Conservation (phyloP, 1,140 invertebrate genomes). For the Hestina assimilis region DNA sequence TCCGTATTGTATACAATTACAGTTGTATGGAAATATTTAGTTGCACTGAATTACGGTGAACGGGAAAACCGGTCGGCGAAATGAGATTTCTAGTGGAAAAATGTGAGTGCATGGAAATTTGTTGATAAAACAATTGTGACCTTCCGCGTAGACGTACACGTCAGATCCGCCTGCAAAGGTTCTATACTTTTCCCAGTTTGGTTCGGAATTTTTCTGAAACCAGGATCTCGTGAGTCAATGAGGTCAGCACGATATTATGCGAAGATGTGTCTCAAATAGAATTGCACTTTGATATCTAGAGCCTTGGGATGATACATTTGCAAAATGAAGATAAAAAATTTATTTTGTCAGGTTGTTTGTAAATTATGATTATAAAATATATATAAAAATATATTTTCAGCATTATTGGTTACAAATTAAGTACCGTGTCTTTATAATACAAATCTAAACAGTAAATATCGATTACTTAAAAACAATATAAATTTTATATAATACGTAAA, state of each 20-base stretch:
- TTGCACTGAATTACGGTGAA: slow-evolving; percentile 9
- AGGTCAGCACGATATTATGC: not conserved
- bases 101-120: slow-evolving; percentile 19
- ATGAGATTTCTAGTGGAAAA: slow-evolving; percentile 11
- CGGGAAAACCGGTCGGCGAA: slow-evolving; percentile 22
- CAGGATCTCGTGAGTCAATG: slow-evolving; percentile 19
- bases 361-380: no score
- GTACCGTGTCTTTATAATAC: no score
- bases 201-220: slow-evolving; percentile 22
- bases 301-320: no score
- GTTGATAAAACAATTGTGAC: slow-evolving; percentile 13
- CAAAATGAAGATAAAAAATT: no score
- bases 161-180: slow-evolving; percentile 23
- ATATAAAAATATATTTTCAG: no score
- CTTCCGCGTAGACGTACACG: not conserved
- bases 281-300: no score
- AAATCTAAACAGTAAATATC: not conserved
- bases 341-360: no score
- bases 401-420: no score
- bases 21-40: slow-evolving; percentile 17
- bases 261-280: not conserved
- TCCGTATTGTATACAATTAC: slow-evolving; percentile 22
- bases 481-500: not conserved
- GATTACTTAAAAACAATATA: not conserved
- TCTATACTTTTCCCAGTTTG: slow-evolving; percentile 24